Base-by-base conservation (phyloP, 2,797 vertebrate species). In the Micropoecilia bifurca region DNA sequence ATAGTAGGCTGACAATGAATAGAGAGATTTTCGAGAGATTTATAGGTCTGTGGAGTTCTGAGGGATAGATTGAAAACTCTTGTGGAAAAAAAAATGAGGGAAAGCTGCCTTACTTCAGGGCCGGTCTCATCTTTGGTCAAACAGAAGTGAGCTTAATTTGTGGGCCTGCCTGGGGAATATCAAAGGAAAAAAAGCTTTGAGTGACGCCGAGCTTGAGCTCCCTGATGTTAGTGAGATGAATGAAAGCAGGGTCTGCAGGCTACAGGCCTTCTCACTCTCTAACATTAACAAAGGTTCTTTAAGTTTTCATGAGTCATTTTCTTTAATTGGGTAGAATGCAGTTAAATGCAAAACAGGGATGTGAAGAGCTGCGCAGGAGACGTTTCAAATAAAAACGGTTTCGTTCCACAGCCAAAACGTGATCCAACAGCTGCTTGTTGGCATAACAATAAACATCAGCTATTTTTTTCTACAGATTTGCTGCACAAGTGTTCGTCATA, bases 141-240 rank as follows among this genome's bases (percentile, higher is more conserved):
- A 95, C 93, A 95, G 94, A 94, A 95, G 92, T 89, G 90, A 93
- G 93, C 94, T 95, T 96, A 95, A 96, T 95, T 95, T 95, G 92
- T 89, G 91, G 93, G 92, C 91, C 92, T 92, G 94, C 91, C 90
- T 91, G 88, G 93, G 93, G 95, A 95, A 94, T 95, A 95, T 95
- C 92, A 95, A 93, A 95, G 92, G 91, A 87, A 88, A 92, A 80
- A 91, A 91, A 89, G 90, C 90, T 95, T 94, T 92, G 91, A 93
- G 90, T 91, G 93, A 93, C 88, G 90, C 89, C 86, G 63, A 83
- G 90, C 90, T 88, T 94, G 93, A 94, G 92, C 92, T 94, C 90
- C 92, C 92, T 94, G 92, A 95, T 92, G 93, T 94, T 89, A 90
- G 90, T 85, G 91, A 93, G 93, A 94, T 95, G 90, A 95, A 95